These are phyloP conservation scores for Argyrosomus regius DNA, from an alignment of 2,797 vertebrate species.

Conservation along the genomic window DNA sequence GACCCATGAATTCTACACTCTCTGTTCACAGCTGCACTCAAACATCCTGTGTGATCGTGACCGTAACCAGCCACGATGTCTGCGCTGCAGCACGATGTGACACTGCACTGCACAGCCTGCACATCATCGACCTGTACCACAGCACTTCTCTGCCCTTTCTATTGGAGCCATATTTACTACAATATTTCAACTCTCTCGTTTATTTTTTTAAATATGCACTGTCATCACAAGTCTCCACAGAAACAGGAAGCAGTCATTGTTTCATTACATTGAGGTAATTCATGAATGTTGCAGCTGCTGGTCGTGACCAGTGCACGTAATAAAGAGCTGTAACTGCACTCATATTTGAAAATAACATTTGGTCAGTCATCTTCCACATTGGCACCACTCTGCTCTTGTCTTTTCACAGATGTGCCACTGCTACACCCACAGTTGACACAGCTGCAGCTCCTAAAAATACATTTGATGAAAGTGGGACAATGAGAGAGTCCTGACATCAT, in stretches of 20 bases:
- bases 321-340: background rate
- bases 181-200: background rate
- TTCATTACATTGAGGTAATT: no score
- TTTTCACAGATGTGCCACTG: constrained; percentile 10
- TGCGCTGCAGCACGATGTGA: background rate
- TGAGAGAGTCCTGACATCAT: background rate
- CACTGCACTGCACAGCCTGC: background rate
- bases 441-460: constrained; percentile 11
- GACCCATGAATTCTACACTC: background rate
- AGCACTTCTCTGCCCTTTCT: background rate
- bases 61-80: background rate
- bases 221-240: background rate
- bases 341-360: background rate
- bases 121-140: background rate
- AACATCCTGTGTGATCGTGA: constrained; percentile 49
- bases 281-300: background rate
- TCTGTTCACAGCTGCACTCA: background rate
- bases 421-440: constrained; percentile 23
- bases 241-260: background rate
- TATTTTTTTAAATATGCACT: background rate
- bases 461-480: background rate
- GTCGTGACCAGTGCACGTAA: background rate
- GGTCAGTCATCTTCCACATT: background rate
- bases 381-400: background rate
- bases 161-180: background rate